phyloP scores from a whole-genome alignment of 2,113 vertebrate species.

The Stigmatopora nigra region DNA sequence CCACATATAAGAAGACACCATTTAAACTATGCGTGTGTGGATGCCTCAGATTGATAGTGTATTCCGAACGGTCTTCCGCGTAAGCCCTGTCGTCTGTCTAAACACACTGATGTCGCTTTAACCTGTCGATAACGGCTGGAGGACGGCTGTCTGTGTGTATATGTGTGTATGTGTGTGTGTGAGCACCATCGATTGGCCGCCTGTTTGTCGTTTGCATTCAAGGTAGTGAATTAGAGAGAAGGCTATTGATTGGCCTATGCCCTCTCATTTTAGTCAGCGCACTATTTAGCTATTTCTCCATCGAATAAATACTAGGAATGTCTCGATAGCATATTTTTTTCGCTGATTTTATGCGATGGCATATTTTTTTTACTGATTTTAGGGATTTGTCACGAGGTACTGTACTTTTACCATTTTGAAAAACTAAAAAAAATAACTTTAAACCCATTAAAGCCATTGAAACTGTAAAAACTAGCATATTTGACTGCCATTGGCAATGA shows the following conservation, averaged over 20 bases:
- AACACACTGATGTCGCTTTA: conserved; percentile 67
- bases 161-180: conserved; percentile 13
- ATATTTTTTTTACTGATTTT: too few species aligned
- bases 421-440: too few species aligned
- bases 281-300: conserved; percentile 39
- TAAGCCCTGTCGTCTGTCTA: conserved; percentile 67
- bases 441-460: too few species aligned
- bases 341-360: too few species aligned
- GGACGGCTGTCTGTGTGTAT: conserved; percentile 15
- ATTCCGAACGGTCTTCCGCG: conserved; percentile 55
- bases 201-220: conserved; percentile 68
- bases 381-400: too few species aligned
- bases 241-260: conserved; percentile 65
- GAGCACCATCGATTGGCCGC: conserved; percentile 57
- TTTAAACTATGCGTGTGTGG: not conserved
- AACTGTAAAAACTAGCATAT: too few species aligned
- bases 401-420: too few species aligned
- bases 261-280: conserved; percentile 65
- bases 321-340: too few species aligned
- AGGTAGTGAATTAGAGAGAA: conserved; percentile 69
- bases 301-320: not conserved
- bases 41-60: conserved; percentile 44
- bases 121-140: conserved; percentile 64
- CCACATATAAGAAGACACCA: not conserved
- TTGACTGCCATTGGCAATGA: too few species aligned